Percentiles rank a stretch among this genome's conserved stretches.
Conservation (phyloP, 2,797 vertebrate genomes). For the Synaphobranchus kaupii region DNA sequence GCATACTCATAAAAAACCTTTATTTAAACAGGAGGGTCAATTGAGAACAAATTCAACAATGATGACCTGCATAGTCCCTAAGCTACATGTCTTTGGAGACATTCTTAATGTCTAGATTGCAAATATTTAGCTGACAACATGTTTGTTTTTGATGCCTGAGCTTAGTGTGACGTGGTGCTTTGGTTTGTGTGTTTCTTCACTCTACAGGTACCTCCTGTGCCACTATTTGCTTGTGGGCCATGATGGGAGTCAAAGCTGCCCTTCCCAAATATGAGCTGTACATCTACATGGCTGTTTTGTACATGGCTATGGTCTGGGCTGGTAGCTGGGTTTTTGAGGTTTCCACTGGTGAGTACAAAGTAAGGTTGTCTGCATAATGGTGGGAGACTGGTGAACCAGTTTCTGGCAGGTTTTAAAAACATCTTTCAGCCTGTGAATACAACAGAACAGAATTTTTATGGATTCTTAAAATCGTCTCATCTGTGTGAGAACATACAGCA, state of each 20-base stretch:
- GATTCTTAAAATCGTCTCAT: not conserved
- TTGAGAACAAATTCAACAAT: too few relatives aligned
- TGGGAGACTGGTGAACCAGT: not conserved
- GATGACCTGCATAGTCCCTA: too few relatives aligned
- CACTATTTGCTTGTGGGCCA: slow-evolving; percentile 12
- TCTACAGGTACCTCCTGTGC: slow-evolving; percentile 28
- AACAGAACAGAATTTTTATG: not conserved
- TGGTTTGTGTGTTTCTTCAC: not conserved
- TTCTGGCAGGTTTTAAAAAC: not conserved
- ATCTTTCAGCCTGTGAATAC: not conserved
- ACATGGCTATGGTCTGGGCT: slow-evolving; percentile 83
- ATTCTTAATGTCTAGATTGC: not conserved
- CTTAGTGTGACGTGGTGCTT: not conserved
- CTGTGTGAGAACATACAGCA: too few relatives aligned
- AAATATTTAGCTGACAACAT: not conserved
- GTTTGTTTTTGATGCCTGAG: not conserved
- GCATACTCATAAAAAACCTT: too few relatives aligned
- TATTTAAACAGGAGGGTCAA: too few relatives aligned
- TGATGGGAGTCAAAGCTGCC: slow-evolving; percentile 87
- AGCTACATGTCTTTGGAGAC: too few relatives aligned
- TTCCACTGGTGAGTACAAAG: slow-evolving; percentile 81
- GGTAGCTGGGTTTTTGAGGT: slow-evolving; percentile 84
- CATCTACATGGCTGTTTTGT: slow-evolving; percentile 82
- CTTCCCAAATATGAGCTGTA: slow-evolving; percentile 89
- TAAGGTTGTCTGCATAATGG: not conserved